A percentile compares a stretch with the other conserved stretches of the same genome.
Evolutionary conservation across 2,113 vertebrate genomes (phyloP).

Genomic region (Oreotrochilus melanogaster): DNA sequence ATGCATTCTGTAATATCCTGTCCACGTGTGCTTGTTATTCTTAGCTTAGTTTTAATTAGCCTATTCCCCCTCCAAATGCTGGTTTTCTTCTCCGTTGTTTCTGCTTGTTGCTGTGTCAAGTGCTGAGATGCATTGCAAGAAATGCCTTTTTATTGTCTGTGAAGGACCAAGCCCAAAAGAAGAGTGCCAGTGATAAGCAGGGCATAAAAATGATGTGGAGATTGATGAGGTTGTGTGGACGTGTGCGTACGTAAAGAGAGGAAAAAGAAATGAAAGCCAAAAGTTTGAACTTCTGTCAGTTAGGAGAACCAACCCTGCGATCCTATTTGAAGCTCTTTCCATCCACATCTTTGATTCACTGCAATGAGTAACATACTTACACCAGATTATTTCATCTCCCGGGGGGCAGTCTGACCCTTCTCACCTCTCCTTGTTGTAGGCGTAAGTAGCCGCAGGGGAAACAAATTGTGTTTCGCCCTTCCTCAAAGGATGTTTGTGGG

Average conservation of each 20-base stretch:
- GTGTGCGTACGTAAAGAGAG: neutral
- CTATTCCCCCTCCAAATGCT: neutral
- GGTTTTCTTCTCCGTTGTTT: neutral
- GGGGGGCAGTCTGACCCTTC: neutral
- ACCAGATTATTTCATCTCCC: conserved; percentile 42
- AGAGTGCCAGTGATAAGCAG: neutral
- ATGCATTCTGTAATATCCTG: neutral
- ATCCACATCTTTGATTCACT: neutral
- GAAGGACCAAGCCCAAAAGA: neutral
- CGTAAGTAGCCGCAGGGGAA: neutral
- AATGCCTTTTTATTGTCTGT: neutral
- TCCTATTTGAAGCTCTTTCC: neutral
- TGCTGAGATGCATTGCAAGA: neutral
- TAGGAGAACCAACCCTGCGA: neutral
- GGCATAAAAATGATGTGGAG: neutral
- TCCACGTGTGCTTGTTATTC: neutral
- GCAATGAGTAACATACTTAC: neutral
- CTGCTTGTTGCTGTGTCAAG: neutral
- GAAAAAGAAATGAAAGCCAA: neutral
- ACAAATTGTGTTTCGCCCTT: neutral
- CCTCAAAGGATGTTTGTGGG: neutral
- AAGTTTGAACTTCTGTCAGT: neutral
- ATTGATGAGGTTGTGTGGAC: rapidly evolving
- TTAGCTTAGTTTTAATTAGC: conserved; percentile 29
- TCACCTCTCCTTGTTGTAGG: neutral